Base-by-base conservation (phyloP, 2,888 invertebrate genomes). In the Vesta saturnalis region DNA sequence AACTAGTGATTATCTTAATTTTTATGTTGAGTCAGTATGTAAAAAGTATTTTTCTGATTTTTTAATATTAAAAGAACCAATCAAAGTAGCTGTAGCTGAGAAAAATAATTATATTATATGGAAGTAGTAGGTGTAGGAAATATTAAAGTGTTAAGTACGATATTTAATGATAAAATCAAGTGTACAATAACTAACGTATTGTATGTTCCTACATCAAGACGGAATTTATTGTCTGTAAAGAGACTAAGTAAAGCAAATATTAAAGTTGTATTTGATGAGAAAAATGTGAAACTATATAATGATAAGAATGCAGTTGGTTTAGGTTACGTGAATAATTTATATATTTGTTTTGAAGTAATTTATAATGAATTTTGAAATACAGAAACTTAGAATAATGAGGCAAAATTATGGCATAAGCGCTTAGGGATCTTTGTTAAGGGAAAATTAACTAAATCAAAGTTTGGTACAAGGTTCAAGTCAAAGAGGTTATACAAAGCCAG, bases 401-500 rank as follows among this genome's bases (percentile, higher is more conserved):
- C 12, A 43, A 43, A 5, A 43, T 5, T 43, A 10, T 43, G 43
- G 43, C 12, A 43, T 43, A 43, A 43, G 12, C 10, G 43, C 2
- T 43, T 43, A 4, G 43, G 43, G 3, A 12, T n/a, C 12, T n/a
- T 43, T 6, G 10, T 12, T 43, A 2, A 12, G 43, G 43, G 43
- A 10, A 43, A 43, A 43, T n/a, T 43, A 10, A n/a, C n/a, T 43
- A 12, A 14, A 10, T 12, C 14, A 2, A 2, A 12, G 43, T 1
- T 43, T 43, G 12, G n/a, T 14, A 43, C 14, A n/a, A n/a, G 12
- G 43, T 43, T 14, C 10, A 43, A 43, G 43, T n/a, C 10, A 12
- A 5, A 43, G 43, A 43, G 14, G 43, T 43, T 43, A 58, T 76
- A 76, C 46, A 76, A 77, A 61, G 75, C 78, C 8, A 70, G 77